Evolutionary conservation across 2,113 vertebrate species (phyloP).

Genomic region (Uria aalge): DNA sequence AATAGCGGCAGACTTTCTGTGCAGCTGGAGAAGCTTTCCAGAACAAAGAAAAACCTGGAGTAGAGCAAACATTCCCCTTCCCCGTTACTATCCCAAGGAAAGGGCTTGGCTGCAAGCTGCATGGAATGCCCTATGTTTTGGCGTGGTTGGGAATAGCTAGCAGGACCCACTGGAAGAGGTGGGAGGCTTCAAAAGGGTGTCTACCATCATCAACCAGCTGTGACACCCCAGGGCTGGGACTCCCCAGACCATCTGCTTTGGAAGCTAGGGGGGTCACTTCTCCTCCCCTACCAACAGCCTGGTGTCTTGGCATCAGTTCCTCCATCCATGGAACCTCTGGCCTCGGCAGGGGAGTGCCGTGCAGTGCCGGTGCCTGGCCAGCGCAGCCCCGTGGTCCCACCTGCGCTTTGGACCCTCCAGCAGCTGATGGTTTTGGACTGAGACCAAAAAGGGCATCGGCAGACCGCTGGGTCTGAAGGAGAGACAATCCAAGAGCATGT

Average conservation of each 20-base stretch:
- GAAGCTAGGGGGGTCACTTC: not conserved
- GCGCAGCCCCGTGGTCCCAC: accelerated
- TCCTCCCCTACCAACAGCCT: not conserved
- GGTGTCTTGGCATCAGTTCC: accelerated
- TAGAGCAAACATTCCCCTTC: not conserved
- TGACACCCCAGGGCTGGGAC: not conserved
- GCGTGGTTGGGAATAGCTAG: not conserved
- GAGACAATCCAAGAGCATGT: not conserved
- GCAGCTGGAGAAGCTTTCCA: not conserved
- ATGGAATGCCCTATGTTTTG: accelerated
- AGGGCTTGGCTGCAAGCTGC: not conserved
- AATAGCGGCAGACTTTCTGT: slow-evolving; percentile 2
- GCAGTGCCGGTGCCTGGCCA: not conserved
- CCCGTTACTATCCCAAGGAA: not conserved
- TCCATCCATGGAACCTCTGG: not conserved
- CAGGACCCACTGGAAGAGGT: not conserved
- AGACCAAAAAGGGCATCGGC: not conserved
- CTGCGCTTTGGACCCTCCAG: not conserved
- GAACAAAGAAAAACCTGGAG: not conserved
- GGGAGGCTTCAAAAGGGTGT: not conserved
- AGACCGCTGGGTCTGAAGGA: not conserved
- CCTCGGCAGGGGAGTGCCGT: accelerated
- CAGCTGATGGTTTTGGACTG: not conserved
- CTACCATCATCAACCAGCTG: accelerated
- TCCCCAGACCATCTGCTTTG: not conserved